phyloP scores from a whole-genome alignment of 2,113 vertebrate species.

The Callionymus lyra region DNA sequence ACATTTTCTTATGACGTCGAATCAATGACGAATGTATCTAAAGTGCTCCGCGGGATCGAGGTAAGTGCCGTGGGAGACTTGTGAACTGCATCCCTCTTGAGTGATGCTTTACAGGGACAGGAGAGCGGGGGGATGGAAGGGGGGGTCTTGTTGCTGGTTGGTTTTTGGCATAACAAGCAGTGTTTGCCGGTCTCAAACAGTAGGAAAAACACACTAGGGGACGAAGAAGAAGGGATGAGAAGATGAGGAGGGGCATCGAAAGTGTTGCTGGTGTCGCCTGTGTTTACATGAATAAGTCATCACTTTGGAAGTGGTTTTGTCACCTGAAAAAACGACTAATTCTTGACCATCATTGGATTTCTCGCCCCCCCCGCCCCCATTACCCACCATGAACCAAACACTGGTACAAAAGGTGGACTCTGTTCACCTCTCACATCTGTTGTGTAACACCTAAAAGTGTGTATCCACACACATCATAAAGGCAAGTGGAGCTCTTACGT shows the following conservation, averaged over 20 bases:
- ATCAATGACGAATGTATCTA: slow-evolving; percentile 28
- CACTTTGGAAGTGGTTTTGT: slow-evolving; percentile 19
- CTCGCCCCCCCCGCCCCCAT: too few species aligned
- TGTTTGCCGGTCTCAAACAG: slow-evolving; percentile 24
- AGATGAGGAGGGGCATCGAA: slow-evolving; percentile 21
- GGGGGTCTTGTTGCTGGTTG: slow-evolving; percentile 9
- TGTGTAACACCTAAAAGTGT: too few species aligned
- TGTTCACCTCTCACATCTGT: too few species aligned
- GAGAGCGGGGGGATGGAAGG: too few species aligned
- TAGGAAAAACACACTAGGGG: slow-evolving; percentile 15
- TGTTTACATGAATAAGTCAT: slow-evolving; percentile 35
- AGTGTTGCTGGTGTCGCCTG: slow-evolving; percentile 31
- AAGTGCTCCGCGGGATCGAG: slow-evolving; percentile 12
- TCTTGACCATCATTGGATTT: slow-evolving; percentile 4
- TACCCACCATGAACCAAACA: not conserved
- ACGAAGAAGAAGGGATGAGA: slow-evolving; percentile 6
- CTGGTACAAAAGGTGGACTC: too few species aligned
- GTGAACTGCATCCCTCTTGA: slow-evolving; percentile 27
- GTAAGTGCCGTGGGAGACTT: slow-evolving; percentile 24
- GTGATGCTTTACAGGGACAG: slow-evolving; percentile 25
- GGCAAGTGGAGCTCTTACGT: not conserved
- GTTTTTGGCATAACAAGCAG: slow-evolving; percentile 11
- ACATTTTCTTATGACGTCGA: slow-evolving; percentile 32
- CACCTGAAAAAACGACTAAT: slow-evolving; percentile 13
- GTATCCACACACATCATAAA: too few species aligned